Evolutionary conservation across 1,140 invertebrate genomes (phyloP).

Genomic region (Leptopilina boulardi): DNA sequence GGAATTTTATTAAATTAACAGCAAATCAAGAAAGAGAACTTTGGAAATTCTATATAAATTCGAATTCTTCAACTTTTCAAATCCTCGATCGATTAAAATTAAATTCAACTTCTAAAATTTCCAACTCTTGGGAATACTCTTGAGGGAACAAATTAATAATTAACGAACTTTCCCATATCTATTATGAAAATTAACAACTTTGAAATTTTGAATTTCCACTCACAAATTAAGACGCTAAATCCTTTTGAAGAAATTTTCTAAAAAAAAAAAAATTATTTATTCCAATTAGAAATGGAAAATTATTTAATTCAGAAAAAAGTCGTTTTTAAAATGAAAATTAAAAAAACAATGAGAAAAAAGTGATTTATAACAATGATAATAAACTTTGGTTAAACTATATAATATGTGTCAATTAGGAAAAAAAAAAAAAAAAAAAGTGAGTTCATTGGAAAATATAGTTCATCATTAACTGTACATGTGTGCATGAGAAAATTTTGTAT

Average conservation of each 20-base stretch:
- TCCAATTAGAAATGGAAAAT: too few species aligned
- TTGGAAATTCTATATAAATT: neutral
- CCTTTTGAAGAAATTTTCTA: too few species aligned
- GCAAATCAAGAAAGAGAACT: neutral
- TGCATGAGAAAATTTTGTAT: conserved; percentile 26
- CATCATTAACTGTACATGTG: conserved; percentile 7
- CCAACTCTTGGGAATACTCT: neutral
- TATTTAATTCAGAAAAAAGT: neutral
- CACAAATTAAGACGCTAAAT: too few species aligned
- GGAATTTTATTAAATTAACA: conserved; percentile 7
- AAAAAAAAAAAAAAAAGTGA: too few species aligned
- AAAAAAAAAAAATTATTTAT: too few species aligned
- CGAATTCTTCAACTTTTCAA: neutral
- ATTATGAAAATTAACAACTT: too few species aligned
- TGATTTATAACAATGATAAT: neutral
- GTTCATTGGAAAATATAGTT: conserved; percentile 12
- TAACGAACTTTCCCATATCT: neutral
- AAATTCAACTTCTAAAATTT: neutral
- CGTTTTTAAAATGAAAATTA: too few species aligned
- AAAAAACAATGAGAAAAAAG: neutral
- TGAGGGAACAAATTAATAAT: neutral
- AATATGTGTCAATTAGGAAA: conserved; percentile 15
- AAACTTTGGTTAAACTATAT: conserved; percentile 11
- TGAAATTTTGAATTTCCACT: too few species aligned
- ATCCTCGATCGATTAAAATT: neutral